These are phyloP conservation scores for Microcebus ravelobensis DNA, from an alignment of 2,113 vertebrate genomes.

Conservation along the genomic window DNA sequence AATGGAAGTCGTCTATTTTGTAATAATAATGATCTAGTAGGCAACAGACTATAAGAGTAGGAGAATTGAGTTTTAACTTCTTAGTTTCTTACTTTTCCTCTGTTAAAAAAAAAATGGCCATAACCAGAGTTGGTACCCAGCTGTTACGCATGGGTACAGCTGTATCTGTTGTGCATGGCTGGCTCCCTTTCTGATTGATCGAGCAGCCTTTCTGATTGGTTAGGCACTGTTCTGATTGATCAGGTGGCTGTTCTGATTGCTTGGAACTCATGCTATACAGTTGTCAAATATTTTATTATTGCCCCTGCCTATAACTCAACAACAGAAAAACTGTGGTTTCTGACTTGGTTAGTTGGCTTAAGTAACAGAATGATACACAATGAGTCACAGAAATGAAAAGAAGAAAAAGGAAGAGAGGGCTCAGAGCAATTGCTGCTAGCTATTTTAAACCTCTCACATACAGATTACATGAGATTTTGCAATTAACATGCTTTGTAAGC, in stretches of 20 bases:
- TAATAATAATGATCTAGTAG: neutral
- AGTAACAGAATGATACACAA: neutral
- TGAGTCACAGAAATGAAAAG: neutral
- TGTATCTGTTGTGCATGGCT: neutral
- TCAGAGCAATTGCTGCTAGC: neutral
- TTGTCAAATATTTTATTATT: neutral
- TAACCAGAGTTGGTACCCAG: neutral
- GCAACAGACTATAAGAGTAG: neutral
- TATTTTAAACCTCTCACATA: neutral
- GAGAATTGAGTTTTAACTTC: neutral
- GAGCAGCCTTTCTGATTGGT: neutral
- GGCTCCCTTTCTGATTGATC: neutral
- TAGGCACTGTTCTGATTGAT: neutral
- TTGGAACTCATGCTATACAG: neutral
- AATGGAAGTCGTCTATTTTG: neutral
- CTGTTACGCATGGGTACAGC: neutral
- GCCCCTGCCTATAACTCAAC: neutral
- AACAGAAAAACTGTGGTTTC: neutral
- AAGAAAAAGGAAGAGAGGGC: neutral
- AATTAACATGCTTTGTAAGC: neutral
- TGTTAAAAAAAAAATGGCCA: neutral
- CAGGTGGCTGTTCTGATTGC: neutral
- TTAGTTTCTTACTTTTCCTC: conserved; percentile 1
- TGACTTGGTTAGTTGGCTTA: neutral
- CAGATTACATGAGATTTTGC: neutral